Conservation (phyloP, 2,113 vertebrate species). For the Mustelus asterias region DNA sequence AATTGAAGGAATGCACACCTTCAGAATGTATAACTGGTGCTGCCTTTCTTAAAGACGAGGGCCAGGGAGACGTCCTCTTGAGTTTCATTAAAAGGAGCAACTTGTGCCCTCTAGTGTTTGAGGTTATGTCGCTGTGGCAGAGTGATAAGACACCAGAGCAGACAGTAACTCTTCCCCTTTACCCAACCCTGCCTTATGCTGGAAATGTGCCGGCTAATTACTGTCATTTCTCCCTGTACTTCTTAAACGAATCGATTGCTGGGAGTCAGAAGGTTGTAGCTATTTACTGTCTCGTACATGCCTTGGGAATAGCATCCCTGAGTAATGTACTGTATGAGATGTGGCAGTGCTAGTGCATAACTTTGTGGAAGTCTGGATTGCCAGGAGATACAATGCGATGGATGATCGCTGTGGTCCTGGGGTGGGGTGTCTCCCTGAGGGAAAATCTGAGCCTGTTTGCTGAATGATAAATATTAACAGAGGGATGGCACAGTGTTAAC, state of each 20-base stretch:
- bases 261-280: constrained; percentile 10
- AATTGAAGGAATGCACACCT: too few relatives aligned
- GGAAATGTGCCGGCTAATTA: not conserved
- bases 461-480: not conserved
- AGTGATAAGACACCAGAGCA: not conserved
- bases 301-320: constrained; percentile 7
- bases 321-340: constrained; percentile 9
- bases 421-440: not conserved
- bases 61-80: not conserved
- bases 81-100: not conserved
- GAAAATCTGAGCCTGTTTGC: not conserved
- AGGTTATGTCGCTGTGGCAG: not conserved
- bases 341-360: not conserved
- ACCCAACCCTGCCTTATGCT: not conserved
- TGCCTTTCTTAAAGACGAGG: not conserved
- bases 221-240: constrained; percentile 1
- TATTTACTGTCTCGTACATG: constrained; percentile 6
- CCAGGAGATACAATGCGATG: not conserved
- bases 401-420: not conserved
- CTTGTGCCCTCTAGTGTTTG: not conserved
- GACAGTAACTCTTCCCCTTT: not conserved
- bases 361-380: not conserved
- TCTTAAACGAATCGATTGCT: constrained; percentile 8
- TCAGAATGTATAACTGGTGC: not conserved
- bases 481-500: not conserved